phyloP scores from a whole-genome alignment of 2,888 invertebrate species.

The Noctua comes region DNA sequence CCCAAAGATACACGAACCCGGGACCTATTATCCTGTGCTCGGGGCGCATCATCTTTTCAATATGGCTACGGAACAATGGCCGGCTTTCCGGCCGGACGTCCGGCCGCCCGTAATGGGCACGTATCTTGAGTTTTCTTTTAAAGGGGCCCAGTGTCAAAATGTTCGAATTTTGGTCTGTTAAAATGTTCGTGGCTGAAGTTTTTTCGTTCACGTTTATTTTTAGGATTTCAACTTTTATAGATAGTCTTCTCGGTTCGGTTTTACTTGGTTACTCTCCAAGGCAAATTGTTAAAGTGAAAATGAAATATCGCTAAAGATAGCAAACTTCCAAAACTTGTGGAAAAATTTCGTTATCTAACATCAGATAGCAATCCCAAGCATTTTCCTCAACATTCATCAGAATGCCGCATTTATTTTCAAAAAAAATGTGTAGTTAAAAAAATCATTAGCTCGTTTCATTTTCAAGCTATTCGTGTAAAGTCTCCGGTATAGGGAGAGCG shows the following conservation, averaged over 20 bases:
- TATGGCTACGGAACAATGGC: slow-evolving; percentile 85
- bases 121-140: slow-evolving; percentile 78
- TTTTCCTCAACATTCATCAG: slow-evolving; percentile 52
- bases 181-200: slow-evolving; percentile 24
- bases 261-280: slow-evolving; percentile 22
- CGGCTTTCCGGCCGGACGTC: slow-evolving; percentile 83
- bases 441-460: slow-evolving; percentile 75
- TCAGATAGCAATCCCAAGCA: slow-evolving; percentile 41
- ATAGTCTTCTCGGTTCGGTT: slow-evolving; percentile 4
- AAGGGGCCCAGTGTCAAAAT: slow-evolving; percentile 63
- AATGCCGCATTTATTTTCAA: slow-evolving; percentile 50
- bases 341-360: slow-evolving; percentile 43
- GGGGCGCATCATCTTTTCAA: slow-evolving; percentile 87
- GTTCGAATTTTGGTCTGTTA: slow-evolving; percentile 57
- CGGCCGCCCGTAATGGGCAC: slow-evolving; percentile 83
- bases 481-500: slow-evolving; percentile 62
- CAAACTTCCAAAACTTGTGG: slow-evolving; percentile 24
- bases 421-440: slow-evolving; percentile 62
- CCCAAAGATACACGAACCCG: slow-evolving; percentile 67
- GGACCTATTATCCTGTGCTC: slow-evolving; percentile 80
- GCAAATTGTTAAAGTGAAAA: slow-evolving; percentile 29
- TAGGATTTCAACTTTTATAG: slow-evolving; percentile 12
- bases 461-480: slow-evolving; percentile 66
- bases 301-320: slow-evolving; percentile 26
- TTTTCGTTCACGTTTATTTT: slow-evolving; percentile 14